phyloP scores from a whole-genome alignment of 23 tunicate genomes.

The Clavelina lepadiformis region DNA sequence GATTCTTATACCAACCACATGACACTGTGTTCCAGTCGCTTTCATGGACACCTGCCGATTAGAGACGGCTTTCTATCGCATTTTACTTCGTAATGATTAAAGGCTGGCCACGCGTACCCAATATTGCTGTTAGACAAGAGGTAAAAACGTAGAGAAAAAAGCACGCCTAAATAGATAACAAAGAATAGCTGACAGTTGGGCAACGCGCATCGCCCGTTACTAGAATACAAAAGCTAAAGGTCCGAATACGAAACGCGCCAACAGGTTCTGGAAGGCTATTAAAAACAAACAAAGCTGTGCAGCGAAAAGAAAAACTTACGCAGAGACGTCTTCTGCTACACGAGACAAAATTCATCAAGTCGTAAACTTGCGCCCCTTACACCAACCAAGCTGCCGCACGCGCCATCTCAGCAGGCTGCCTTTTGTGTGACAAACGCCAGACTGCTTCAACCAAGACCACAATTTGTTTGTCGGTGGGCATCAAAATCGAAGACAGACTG shows the following conservation, averaged over 20 bases:
- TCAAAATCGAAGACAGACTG: too few relatives aligned
- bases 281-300: background rate
- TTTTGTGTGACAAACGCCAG: too few relatives aligned
- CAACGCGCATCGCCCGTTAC: constrained; percentile 9
- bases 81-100: background rate
- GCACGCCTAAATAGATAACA: constrained; percentile 11
- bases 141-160: constrained; percentile 8
- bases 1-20: too few relatives aligned
- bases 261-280: background rate
- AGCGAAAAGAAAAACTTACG: background rate
- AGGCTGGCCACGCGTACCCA: background rate
- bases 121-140: background rate
- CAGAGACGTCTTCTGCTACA: background rate
- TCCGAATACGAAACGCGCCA: constrained; percentile 5
- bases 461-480: too few relatives aligned
- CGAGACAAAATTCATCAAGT: background rate
- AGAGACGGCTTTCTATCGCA: too few relatives aligned
- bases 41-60: too few relatives aligned
- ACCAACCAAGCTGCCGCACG: background rate
- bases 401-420: background rate
- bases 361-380: background rate
- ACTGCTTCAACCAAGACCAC: too few relatives aligned
- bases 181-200: constrained; percentile 37
- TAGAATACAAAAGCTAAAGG: background rate
- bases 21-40: too few relatives aligned